Base-by-base conservation (phyloP, 2,888 invertebrate genomes). In the Teinopalpus imperialis region DNA sequence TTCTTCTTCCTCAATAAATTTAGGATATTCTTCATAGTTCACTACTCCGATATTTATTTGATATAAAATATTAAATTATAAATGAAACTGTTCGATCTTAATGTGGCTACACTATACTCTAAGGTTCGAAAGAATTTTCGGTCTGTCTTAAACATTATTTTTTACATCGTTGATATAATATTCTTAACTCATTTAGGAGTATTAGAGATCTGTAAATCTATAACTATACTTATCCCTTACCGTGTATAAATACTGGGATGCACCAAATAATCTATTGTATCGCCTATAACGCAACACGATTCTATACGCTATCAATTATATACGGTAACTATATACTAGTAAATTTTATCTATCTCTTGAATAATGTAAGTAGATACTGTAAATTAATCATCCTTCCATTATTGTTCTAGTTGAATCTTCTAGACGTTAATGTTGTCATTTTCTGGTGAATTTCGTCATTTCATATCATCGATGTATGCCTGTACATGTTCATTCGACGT, bases 321-420 rank as follows among this genome's bases (percentile, higher is more conserved):
- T 74, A 74, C 53, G 62, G 69, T 63, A 63, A 69, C 69, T 74
- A 75, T 74, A 82, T 74, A 79, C 74, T 86, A 86, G 80, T 63
- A 56, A 77, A 77, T 83, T 85, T 81, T 82, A 81, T 79, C 71
- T 80, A 74, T 79, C 70, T 83, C 81, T 85, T 74, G 64, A 74
- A 56, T 60, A 54, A 72, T 73, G 59, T 79, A 81, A 77, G 74
- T 82, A 83, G 80, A 69, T 59, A 75, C 74, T 81, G 78, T 85
- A 85, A 80, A 79, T 69, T 77, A 66, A 72, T 72, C 80, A 81
- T 80, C 77, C 81, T 85, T 83, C 80, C 76, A 81, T 66, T 52
- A 55, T 65, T 67, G 55, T 60, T 58, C 55, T 63, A 57, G 57
- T 59, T 51, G 49, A 46, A 48, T 48, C 39, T 53, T 46, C 49